Evolutionary conservation across 2,113 vertebrate genomes (phyloP), one percentile per base, ranked within the genome.

Genomic region (Malurus alboscapulatus): DNA sequence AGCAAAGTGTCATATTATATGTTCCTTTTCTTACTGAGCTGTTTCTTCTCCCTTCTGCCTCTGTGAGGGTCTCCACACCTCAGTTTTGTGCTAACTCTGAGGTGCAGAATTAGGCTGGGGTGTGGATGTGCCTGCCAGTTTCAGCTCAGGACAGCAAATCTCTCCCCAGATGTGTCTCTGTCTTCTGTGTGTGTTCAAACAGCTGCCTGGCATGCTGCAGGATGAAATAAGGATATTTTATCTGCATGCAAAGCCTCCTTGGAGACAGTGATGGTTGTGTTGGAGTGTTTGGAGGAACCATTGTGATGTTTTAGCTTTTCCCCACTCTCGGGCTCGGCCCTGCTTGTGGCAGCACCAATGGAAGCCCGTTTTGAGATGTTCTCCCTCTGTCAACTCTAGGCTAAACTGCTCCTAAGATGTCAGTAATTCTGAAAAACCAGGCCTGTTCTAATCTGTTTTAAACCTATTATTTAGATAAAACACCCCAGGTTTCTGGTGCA

Each of bases 1-100:
- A 57, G 36, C n/a, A 6, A 71, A 81, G 26, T 15, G 42, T 67
- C 36, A 17, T 0, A 0, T 34, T 34, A 0, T 17, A 7, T 8
- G 6, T 19, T 68, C 25, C 30, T 36, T 74, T 94, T 24, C n/a
- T 40, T 57, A 30, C 45, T 34, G 58, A 76, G 17, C 17, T 63
- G 2, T 40, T 32, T 85, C 50, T 66, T 73, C 30, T 58, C 76
- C 57, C 50, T 57, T 47, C 25, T 66, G 0, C 42, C 32, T 44
- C 48, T 9, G 5, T 29, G 63, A 36, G 10, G 9, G 8, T 83
- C 62, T 73, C 44, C 47, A 24, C 32, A 17, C 30, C 38, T 87
- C 26, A 30, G 14, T 59, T 36, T 44, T 30, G 21, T 58, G 40
- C 45, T 36, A 15, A 29, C 13, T 62, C 55, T 21, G 44, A 67